These are phyloP conservation scores for Hydrotaea cyrtoneurina DNA, from an alignment of 2,888 invertebrate genomes.

Conservation along the genomic window DNA sequence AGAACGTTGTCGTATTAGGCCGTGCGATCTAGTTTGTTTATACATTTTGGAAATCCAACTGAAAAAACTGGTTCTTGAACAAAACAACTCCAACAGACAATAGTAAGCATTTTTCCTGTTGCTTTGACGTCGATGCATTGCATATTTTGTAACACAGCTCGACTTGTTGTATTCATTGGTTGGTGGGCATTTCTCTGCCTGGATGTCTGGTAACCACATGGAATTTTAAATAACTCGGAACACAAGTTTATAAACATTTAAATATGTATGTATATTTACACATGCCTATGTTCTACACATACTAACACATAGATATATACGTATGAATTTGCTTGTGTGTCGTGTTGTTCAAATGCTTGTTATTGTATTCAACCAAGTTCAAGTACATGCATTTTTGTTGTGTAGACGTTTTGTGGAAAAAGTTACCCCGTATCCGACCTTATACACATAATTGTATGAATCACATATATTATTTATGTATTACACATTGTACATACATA, in stretches of 20 bases:
- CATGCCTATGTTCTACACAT: not conserved
- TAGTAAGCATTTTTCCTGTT: not conserved
- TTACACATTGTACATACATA: not conserved
- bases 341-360: not conserved
- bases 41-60: not conserved
- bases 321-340: too few species aligned
- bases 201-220: slow-evolving; percentile 19
- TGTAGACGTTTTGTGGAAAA: not conserved
- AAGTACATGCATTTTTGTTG: not conserved
- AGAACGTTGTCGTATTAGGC: not conserved
- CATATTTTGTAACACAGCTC: not conserved
- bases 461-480: not conserved
- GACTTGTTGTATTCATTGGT: not conserved
- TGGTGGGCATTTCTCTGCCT: not conserved
- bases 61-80: not conserved
- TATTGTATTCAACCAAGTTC: not conserved
- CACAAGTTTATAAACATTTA: slow-evolving; percentile 3
- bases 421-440: not conserved
- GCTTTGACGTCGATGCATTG: not conserved
- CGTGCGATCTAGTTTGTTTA: not conserved
- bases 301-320: not conserved
- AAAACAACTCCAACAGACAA: not conserved
- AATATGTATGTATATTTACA: not conserved
- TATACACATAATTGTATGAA: not conserved
- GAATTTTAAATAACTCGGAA: slow-evolving; percentile 22